phyloP scores from a whole-genome alignment of 2,888 invertebrate genomes.

The Abscondita cerata region DNA sequence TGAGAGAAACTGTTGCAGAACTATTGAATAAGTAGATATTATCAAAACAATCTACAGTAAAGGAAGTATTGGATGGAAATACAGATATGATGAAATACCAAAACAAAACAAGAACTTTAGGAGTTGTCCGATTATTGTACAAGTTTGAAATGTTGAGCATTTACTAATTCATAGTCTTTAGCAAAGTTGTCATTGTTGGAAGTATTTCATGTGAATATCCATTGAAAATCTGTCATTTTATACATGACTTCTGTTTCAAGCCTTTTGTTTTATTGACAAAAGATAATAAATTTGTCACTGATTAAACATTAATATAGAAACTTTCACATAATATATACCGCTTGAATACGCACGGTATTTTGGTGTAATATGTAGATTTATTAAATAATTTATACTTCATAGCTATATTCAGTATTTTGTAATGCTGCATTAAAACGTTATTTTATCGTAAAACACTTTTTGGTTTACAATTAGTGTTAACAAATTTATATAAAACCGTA shows the following conservation, averaged over 20 bases:
- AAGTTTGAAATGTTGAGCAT: conserved; percentile 2
- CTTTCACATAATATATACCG: too few species aligned
- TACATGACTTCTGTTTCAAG: conserved; percentile 1
- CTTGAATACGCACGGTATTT: too few species aligned
- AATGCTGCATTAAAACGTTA: too few species aligned
- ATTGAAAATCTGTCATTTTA: conserved; percentile 8
- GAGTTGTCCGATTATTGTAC: conserved; percentile 6
- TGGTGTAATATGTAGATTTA: too few species aligned
- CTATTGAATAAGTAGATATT: too few species aligned
- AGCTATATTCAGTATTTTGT: too few species aligned
- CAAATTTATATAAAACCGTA: too few species aligned
- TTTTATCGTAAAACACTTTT: too few species aligned
- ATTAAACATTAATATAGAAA: not conserved
- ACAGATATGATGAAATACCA: not conserved
- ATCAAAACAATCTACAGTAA: too few species aligned
- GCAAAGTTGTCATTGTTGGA: not conserved
- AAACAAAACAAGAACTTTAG: conserved; percentile 1
- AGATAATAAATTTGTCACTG: not conserved
- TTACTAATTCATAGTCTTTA: conserved; percentile 4
- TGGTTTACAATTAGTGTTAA: too few species aligned
- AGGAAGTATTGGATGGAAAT: not conserved
- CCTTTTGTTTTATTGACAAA: not conserved
- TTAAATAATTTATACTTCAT: too few species aligned
- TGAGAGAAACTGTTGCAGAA: too few species aligned
- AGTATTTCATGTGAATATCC: conserved; percentile 8